Evolutionary conservation across 2,797 vertebrate species (phyloP), one percentile per base, ranked within the genome.

Genomic region (Morus bassanus): DNA sequence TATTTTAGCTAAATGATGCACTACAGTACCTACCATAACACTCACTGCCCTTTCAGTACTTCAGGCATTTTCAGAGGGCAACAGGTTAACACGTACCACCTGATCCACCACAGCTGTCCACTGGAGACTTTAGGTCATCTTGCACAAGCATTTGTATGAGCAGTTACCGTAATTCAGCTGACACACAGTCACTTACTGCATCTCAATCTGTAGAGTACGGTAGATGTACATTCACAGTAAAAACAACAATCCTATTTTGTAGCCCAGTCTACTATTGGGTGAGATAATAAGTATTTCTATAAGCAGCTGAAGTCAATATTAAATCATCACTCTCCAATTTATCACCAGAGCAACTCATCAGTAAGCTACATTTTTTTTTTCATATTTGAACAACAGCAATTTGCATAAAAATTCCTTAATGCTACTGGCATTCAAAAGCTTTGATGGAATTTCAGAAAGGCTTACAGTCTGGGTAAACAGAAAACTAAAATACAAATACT

Each of bases 91-190:
- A 27, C 24, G 33, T 59, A 5, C 31, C 17, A 7, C 39, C 70
- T 7, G 13, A 48, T 6, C 10, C 3, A 2, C 13, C 74, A 68
- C 48, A 16, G 17, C 5, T 4, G 28, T 4, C 50, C 54, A 5
- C 24, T 6, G 9, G 15, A 33, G n/a, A 33, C 61, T 18, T 9
- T 0, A 22, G 46, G 39, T n/a, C 64, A 31, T 2, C 68, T 24
- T 13, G 41, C 18, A 8, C 0, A 19, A 51, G 54, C 12, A 4
- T 41, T 31, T 4, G 1, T 7, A 11, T 1, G 2, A 51, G 22
- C 65, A 35, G 64, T 5, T 23, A 31, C 57, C 37, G 2, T 8
- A 18, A 27, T 5, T 19, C 64, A 59, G 37, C 43, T 33, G 63
- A 17, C 64, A 18, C 22, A 10, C 14, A 11, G 63, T 7, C 33